Percentiles rank a stretch among this genome's conserved stretches.
Evolutionary conservation across 2,888 invertebrate genomes (phyloP).

Genomic region (Tetragonisca angustula): DNA sequence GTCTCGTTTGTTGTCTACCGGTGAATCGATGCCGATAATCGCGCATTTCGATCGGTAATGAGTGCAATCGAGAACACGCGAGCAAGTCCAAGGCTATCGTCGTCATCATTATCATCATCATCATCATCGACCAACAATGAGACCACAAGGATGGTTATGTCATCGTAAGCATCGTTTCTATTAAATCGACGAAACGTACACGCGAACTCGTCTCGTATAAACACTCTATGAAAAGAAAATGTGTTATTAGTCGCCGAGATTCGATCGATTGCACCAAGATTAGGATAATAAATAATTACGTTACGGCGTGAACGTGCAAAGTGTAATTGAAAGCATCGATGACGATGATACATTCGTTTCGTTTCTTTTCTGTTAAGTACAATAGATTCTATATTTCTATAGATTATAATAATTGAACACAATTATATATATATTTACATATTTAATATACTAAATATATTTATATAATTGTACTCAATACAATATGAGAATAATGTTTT

Average conservation of each 20-base stretch:
- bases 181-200: constrained; percentile 75
- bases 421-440: too few species aligned
- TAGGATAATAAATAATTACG: not conserved
- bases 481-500: too few species aligned
- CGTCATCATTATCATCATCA: constrained; percentile 54
- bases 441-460: too few species aligned
- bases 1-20: not conserved
- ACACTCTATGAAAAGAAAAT: constrained; percentile 33
- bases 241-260: constrained; percentile 2
- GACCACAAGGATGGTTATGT: constrained; percentile 75
- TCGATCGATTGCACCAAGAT: not conserved
- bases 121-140: constrained; percentile 69
- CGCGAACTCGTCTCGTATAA: constrained; percentile 48
- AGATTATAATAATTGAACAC: too few species aligned
- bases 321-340: not conserved
- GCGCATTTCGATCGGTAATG: constrained; percentile 27
- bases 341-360: not conserved
- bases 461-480: too few species aligned
- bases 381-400: too few species aligned
- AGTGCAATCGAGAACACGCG: constrained; percentile 74
- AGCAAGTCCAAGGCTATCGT: constrained; percentile 76
- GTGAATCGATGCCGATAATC: constrained; percentile 31
- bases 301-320: not conserved
- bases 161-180: constrained; percentile 69
- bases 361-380: not conserved